Evolutionary conservation across 2,113 vertebrate species (phyloP).

Genomic region (Gasterosteus aculeatus): DNA sequence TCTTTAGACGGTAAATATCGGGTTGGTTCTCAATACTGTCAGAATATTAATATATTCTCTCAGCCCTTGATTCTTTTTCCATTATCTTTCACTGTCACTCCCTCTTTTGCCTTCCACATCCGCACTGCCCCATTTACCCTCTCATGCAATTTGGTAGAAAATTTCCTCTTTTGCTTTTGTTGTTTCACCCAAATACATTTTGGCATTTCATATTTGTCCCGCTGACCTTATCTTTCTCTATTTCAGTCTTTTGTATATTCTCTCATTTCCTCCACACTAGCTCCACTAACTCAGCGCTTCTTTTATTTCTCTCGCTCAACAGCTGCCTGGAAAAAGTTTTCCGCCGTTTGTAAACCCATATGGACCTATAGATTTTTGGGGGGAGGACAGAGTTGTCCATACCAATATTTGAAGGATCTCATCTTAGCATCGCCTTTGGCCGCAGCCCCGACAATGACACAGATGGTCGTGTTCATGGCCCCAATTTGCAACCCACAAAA

Average conservation of each 20-base stretch:
- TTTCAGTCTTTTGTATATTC: not conserved
- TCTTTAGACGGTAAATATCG: too few species aligned
- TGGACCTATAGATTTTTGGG: not conserved
- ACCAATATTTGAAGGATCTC: not conserved
- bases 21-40: too few species aligned
- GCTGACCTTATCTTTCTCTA: slow-evolving; percentile 11
- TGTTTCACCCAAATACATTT: slow-evolving; percentile 20
- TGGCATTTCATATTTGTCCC: slow-evolving; percentile 11
- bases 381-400: not conserved
- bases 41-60: slow-evolving; percentile 12
- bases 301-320: not conserved
- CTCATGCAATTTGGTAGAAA: slow-evolving; percentile 1
- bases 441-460: too few species aligned
- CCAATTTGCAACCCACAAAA: too few species aligned
- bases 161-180: slow-evolving; percentile 1
- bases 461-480: too few species aligned
- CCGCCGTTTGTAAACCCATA: not conserved
- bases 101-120: not conserved
- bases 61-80: not conserved
- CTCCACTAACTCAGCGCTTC: not conserved
- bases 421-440: not conserved
- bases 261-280: not conserved
- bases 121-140: not conserved
- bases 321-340: not conserved
- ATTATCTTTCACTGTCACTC: not conserved